Base-by-base conservation (phyloP, 1,140 invertebrate species). In the Drosophila pandora region DNA sequence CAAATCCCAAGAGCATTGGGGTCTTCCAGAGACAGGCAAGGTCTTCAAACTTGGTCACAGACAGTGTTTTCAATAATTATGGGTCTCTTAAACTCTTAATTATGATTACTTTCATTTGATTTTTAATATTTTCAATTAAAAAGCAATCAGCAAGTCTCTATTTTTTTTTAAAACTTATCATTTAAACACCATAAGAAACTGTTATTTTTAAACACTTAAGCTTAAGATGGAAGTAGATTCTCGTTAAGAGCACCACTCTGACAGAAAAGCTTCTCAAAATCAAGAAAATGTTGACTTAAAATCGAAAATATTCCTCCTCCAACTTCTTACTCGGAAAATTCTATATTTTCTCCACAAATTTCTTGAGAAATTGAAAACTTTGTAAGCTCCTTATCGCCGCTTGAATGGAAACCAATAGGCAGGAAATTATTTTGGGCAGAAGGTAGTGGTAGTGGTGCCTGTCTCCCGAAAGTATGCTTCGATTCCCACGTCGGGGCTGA, bases 401-500 rank as follows among this genome's bases (percentile, higher is more conserved):
- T 43, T 21, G 41, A 21, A 21, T 43, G 13, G 21, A 37, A 12
- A 37, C 34, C 10, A 12, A 37, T 12, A n/a, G 34, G 34, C 10
- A 4, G 34, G 34, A 37, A 37, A 37, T 12, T 37, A 37, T 37
- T 37, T 34, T 34, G 2, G 10, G 32, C 32, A 62, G 62, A 48
- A 28, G 37, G 39, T 25, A 10, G 21, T 55, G 53, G 22, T 17
- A 30, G 53, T 28, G 47, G 1, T 52, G 13, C 7, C 1, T 3
- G 5, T 21, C 41, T n/a, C 58, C 65, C 22, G 56, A 69, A 69
- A 69, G 65, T 69, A 69, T 69, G 65, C 64, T 53, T 37, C 43
- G 39, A n/a, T 57, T 67, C n/a, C 3, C 32, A 41, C 41, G 3
- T 21, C 9, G 21, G 39, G 41, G 48, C 25, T 28, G 5, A 17